These are phyloP conservation scores for Sphaeridia pumilis DNA, from an alignment of 2,888 invertebrate species.

Conservation along the genomic window DNA sequence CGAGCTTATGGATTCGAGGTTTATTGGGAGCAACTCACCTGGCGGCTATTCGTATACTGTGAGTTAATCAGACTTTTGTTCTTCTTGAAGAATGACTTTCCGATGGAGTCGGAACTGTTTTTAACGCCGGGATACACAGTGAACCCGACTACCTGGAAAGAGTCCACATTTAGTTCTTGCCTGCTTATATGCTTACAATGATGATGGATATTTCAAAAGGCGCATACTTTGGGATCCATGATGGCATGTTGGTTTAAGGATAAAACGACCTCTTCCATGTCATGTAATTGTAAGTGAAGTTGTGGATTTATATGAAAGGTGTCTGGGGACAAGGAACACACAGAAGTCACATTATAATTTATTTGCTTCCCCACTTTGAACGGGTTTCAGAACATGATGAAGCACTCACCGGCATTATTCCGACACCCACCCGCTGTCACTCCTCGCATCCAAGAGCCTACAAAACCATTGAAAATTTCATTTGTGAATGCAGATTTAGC, in stretches of 20 bases:
- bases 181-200: background rate
- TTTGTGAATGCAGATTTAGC: background rate
- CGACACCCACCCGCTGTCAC: constrained; percentile 95
- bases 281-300: constrained; percentile 63
- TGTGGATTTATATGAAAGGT: constrained; percentile 90
- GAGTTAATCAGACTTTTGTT: constrained; percentile 78
- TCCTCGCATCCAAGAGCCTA: constrained; percentile 83
- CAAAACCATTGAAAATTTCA: constrained; percentile 48
- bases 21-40: constrained; percentile 47
- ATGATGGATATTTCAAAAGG: background rate
- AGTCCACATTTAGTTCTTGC: background rate
- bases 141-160: constrained; percentile 67
- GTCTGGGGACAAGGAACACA: constrained; percentile 44
- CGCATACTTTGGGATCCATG: constrained; percentile 71
- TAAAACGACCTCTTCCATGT: constrained; percentile 69
- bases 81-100: constrained; percentile 68
- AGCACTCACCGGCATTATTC: constrained; percentile 58
- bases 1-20: background rate
- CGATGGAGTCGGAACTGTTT: constrained; percentile 60
- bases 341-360: background rate
- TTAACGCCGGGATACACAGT: constrained; percentile 66
- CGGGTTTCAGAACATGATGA: background rate
- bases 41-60: constrained; percentile 81
- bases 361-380: too few species aligned
- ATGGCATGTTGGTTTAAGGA: constrained; percentile 81